Conservation (phyloP, 1,140 invertebrate species). For the Diprion similis region DNA sequence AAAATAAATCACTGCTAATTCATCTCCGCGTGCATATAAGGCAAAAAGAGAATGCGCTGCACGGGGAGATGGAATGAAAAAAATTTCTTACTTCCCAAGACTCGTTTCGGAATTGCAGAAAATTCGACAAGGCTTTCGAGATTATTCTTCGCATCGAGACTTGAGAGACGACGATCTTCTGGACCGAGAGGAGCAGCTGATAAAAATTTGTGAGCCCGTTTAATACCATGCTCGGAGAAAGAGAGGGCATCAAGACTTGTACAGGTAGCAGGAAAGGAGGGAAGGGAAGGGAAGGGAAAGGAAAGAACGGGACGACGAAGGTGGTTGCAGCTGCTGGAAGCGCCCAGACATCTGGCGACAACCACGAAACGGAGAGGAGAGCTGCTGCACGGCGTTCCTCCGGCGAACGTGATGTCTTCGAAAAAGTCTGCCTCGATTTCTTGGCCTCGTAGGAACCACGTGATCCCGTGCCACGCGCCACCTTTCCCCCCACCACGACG, state of each 20-base stretch:
- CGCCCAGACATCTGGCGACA: slow-evolving; percentile 1
- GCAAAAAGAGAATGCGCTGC: no score
- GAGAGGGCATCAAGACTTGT: neutral
- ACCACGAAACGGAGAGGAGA: neutral
- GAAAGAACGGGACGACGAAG: neutral
- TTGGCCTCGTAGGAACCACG: neutral
- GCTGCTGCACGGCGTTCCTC: slow-evolving; percentile 1
- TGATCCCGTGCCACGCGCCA: neutral
- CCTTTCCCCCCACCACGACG: neutral
- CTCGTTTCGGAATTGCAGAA: no score
- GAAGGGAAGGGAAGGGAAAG: neutral
- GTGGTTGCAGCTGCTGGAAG: neutral
- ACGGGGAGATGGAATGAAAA: neutral
- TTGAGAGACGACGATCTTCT: neutral
- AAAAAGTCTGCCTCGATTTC: slow-evolving; percentile 7
- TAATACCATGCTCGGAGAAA: neutral
- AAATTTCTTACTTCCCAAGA: neutral
- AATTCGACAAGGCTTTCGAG: no score
- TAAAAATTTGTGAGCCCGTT: slow-evolving; percentile 2
- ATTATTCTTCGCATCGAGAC: neutral
- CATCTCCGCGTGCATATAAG: neutral
- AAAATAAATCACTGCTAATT: slow-evolving; percentile 6
- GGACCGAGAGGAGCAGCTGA: neutral
- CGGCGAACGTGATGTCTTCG: neutral
- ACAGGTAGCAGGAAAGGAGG: neutral